Evolutionary conservation across 2,113 vertebrate genomes (phyloP).

Genomic region (Petaurus breviceps): DNA sequence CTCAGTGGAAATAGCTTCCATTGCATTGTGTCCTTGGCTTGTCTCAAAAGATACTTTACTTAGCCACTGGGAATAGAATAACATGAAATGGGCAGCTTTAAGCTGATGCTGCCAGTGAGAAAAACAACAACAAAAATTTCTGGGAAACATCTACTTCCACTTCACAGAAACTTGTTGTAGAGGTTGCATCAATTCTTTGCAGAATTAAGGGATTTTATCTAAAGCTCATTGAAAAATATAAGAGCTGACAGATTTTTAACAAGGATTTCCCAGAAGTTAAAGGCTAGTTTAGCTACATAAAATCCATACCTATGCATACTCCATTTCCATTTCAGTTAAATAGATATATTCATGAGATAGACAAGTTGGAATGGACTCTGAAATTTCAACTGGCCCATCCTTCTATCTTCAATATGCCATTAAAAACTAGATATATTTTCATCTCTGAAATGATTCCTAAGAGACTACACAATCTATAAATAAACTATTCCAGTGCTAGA

Average conservation of each 20-base stretch:
- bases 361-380: background rate
- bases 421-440: background rate
- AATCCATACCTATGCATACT: background rate
- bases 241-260: background rate
- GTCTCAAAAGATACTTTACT: conserved; percentile 52
- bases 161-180: background rate
- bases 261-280: background rate
- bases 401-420: background rate
- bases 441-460: background rate
- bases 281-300: background rate
- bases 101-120: background rate
- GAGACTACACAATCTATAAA: background rate
- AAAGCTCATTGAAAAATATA: background rate
- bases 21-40: conserved; percentile 71
- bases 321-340: background rate
- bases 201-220: background rate
- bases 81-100: background rate
- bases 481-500: background rate
- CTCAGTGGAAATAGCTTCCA: conserved; percentile 13
- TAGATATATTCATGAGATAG: background rate
- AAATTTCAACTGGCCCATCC: background rate
- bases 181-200: background rate
- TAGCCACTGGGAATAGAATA: background rate
- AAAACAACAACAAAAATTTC: background rate
- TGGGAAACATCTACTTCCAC: background rate